Conservation (phyloP, 2,888 invertebrate species). For the Lithosia quadra region DNA sequence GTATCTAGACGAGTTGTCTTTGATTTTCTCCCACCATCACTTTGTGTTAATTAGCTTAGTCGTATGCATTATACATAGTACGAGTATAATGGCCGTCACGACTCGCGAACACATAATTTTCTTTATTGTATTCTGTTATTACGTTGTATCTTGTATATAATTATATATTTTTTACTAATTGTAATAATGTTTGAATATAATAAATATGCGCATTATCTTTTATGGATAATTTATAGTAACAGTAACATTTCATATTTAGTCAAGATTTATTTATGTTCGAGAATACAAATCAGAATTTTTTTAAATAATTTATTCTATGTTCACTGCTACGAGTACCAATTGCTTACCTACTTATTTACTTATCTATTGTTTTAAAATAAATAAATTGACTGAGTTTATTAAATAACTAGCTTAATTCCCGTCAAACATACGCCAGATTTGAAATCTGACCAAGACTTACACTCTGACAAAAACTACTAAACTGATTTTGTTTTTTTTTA, state of each 20-base stretch:
- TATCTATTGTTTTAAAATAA: too few species aligned
- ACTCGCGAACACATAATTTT: background rate
- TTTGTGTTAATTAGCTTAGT: slow-evolving; percentile 1
- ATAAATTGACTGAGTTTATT: too few species aligned
- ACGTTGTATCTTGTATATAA: background rate
- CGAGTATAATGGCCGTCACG: background rate
- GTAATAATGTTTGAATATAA: background rate
- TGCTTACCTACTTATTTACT: too few species aligned
- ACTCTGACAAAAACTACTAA: too few species aligned
- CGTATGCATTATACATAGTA: too few species aligned
- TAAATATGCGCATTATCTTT: background rate
- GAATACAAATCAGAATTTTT: too few species aligned
- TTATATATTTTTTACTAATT: background rate
- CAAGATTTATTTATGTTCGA: background rate
- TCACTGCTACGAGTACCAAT: too few species aligned
- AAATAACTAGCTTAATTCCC: too few species aligned
- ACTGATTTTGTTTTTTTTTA: too few species aligned
- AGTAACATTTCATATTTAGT: background rate
- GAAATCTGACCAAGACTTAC: too few species aligned
- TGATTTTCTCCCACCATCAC: background rate
- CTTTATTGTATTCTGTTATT: background rate
- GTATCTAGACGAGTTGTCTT: background rate
- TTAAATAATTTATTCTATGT: too few species aligned
- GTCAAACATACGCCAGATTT: too few species aligned
- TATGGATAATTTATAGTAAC: background rate